Percentiles rank a stretch among this genome's conserved stretches.
phyloP scores from a whole-genome alignment of 2,113 vertebrate genomes.

The Alectura lathami region DNA sequence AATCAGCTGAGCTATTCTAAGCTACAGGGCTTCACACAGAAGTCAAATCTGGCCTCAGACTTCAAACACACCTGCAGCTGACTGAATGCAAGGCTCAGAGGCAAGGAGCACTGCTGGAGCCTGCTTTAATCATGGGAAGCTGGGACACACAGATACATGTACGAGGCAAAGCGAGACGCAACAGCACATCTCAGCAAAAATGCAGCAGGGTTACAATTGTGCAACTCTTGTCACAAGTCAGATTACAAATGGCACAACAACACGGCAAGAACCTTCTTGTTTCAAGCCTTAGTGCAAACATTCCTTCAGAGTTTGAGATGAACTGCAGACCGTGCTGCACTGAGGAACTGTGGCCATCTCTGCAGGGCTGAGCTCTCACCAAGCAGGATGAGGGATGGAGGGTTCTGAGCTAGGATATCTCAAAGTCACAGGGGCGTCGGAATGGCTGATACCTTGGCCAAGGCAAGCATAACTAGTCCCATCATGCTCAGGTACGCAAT shows the following conservation, averaged over 20 bases:
- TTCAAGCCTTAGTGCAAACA: not conserved
- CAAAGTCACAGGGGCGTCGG: not conserved
- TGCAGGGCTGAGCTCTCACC: not conserved
- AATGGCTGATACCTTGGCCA: not conserved
- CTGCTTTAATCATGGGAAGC: not conserved
- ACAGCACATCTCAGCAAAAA: not conserved
- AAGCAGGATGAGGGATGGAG: not conserved
- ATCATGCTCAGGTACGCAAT: not conserved
- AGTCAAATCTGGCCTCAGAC: not conserved
- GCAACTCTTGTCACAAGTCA: not conserved
- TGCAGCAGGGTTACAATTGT: not conserved
- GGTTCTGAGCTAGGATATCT: not conserved
- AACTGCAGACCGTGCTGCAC: not conserved
- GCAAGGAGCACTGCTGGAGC: not conserved
- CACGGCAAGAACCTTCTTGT: not conserved
- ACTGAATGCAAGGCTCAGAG: not conserved
- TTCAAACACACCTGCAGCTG: not conserved
- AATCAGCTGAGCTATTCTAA: not conserved
- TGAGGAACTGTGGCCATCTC: not conserved
- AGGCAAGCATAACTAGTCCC: not conserved
- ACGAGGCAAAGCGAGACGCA: not conserved
- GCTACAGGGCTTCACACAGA: not conserved
- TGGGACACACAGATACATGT: not conserved
- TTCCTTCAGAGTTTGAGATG: not conserved
- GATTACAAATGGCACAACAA: not conserved